Conservation (phyloP, 2,888 invertebrate species). For the Lasioglossum leucozonium region DNA sequence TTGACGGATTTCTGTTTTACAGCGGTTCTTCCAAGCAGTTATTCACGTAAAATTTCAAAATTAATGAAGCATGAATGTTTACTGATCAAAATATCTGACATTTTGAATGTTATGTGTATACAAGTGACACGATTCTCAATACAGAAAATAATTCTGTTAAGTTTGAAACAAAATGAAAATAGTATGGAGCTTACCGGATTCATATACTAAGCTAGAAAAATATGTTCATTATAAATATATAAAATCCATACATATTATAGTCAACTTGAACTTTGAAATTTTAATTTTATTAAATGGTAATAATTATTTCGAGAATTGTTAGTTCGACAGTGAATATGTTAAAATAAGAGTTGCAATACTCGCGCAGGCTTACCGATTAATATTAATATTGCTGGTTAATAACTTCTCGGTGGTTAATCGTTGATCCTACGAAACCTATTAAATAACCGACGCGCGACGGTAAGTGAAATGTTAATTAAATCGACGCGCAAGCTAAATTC, state of each 20-base stretch:
- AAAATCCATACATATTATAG: background rate
- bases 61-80: background rate
- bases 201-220: background rate
- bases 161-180: background rate
- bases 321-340: background rate
- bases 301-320: too few species aligned
- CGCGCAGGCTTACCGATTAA: too few species aligned
- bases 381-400: background rate
- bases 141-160: background rate
- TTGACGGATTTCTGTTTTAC: background rate
- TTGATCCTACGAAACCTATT: background rate
- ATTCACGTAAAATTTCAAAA: background rate
- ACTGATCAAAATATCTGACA: background rate
- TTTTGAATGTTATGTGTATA: too few species aligned
- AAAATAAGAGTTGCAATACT: background rate
- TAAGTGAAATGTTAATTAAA: constrained; percentile 7
- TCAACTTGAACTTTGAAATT: background rate
- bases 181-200: background rate
- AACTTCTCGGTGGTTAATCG: background rate
- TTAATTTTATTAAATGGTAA: background rate
- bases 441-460: background rate
- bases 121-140: background rate
- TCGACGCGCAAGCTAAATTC: background rate
- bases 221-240: background rate
- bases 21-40: background rate